A percentile compares a stretch with the other conserved stretches of the same genome.
These are phyloP conservation scores for Poeciliopsis turrubarensis DNA, from an alignment of 2,113 vertebrate genomes.

Conservation along the genomic window DNA sequence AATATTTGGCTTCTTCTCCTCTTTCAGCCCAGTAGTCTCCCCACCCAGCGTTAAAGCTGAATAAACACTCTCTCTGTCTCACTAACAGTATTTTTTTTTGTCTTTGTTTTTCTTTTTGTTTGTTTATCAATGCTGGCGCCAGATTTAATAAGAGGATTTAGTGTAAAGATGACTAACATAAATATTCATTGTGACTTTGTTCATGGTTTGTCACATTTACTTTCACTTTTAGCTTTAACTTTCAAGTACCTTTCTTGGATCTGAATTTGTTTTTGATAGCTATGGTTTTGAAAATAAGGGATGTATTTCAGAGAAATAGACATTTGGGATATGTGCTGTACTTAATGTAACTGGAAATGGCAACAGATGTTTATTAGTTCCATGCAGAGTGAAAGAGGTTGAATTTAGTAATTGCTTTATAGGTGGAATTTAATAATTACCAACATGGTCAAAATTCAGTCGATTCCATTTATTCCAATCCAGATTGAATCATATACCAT, in stretches of 20 bases:
- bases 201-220: neutral
- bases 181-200: neutral
- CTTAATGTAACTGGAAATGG: too few species aligned
- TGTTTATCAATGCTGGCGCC: slow-evolving; percentile 25
- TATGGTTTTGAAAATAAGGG: too few species aligned
- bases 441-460: neutral
- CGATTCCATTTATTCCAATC: neutral
- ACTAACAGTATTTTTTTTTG: slow-evolving; percentile 37
- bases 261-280: too few species aligned
- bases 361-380: neutral
- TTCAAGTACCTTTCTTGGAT: too few species aligned
- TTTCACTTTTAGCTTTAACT: neutral
- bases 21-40: slow-evolving; percentile 57
- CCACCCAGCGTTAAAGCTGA: slow-evolving; percentile 72
- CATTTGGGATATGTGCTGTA: too few species aligned
- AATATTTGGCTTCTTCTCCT: slow-evolving; percentile 44
- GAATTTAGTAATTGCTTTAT: neutral
- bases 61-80: slow-evolving; percentile 64
- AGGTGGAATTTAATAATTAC: neutral
- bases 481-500: neutral
- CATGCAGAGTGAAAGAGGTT: neutral
- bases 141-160: slow-evolving; percentile 40
- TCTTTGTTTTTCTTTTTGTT: too few species aligned
- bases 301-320: too few species aligned
- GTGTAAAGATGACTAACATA: slow-evolving; percentile 13